Percentiles rank a stretch among this genome's conserved stretches.
These are phyloP conservation scores for Tapirus terrestris DNA, from an alignment of 2,113 vertebrate species.

Conservation along the genomic window DNA sequence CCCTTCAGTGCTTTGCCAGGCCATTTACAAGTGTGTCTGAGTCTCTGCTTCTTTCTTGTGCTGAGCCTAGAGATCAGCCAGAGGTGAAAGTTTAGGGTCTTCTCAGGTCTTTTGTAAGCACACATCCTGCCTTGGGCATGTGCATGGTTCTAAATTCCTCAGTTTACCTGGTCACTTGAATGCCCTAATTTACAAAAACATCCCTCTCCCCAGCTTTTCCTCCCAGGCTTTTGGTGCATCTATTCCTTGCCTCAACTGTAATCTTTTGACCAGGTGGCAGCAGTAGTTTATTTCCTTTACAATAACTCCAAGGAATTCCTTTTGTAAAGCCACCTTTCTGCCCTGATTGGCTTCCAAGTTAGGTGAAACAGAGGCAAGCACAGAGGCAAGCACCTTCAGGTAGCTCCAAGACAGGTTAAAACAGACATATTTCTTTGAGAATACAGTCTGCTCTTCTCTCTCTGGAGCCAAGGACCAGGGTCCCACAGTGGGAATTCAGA, in stretches of 20 bases:
- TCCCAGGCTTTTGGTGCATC: not conserved
- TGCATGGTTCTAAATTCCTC: no score
- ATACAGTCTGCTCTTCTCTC: not conserved
- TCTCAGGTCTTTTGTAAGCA: not conserved
- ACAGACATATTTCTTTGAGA: not conserved
- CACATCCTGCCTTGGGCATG: not conserved
- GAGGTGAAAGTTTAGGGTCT: not conserved
- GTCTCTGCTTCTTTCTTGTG: not conserved
- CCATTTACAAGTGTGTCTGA: not conserved
- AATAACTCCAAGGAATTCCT: not conserved
- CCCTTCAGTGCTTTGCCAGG: not conserved
- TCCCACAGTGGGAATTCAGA: not conserved
- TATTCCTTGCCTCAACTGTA: not conserved
- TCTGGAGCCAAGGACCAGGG: not conserved
- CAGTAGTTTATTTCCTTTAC: not conserved
- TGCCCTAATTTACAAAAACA: no score
- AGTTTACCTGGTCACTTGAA: no score
- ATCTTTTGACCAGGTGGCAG: not conserved
- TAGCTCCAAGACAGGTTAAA: not conserved
- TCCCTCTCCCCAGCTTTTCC: not conserved
- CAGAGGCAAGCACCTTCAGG: not conserved
- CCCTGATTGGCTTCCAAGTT: not conserved
- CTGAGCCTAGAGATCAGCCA: not conserved
- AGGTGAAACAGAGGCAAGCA: not conserved
- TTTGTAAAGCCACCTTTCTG: not conserved